Evolutionary conservation across 2,797 vertebrate genomes (phyloP).

Genomic region (Acanthurus lineatus): DNA sequence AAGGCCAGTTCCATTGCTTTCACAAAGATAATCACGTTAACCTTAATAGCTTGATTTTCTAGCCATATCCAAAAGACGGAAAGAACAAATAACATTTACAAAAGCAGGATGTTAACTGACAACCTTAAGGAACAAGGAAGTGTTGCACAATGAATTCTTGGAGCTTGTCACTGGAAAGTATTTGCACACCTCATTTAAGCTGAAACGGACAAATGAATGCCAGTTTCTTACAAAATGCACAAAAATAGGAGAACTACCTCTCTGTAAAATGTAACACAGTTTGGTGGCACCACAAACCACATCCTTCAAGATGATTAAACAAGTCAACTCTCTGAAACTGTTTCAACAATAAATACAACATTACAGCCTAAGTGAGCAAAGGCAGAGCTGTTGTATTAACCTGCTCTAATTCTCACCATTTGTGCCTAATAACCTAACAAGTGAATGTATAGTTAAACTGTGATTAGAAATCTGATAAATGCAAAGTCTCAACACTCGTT

Average conservation of each 20-base stretch:
- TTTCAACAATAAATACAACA: background rate
- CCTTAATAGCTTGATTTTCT: background rate
- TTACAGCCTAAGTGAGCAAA: background rate
- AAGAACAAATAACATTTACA: background rate
- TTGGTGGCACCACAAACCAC: background rate
- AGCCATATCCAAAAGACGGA: background rate
- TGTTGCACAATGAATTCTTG: background rate
- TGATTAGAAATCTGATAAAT: constrained; percentile 21
- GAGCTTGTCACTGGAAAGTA: constrained; percentile 1
- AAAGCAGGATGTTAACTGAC: constrained; percentile 20
- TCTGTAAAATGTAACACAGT: background rate
- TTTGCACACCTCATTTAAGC: constrained; percentile 21
- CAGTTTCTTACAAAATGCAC: background rate
- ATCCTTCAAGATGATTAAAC: background rate
- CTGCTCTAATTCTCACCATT: background rate
- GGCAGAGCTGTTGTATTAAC: background rate
- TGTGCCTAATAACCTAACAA: background rate
- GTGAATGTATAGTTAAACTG: background rate
- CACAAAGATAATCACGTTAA: background rate
- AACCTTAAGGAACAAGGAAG: constrained; percentile 63
- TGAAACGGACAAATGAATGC: background rate
- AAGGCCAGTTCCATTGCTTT: background rate
- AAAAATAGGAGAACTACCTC: background rate
- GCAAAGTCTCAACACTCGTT: constrained; percentile 1
- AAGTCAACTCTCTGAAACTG: background rate